phyloP scores from a whole-genome alignment of 2,113 vertebrate species.

The Carassius gibelio region DNA sequence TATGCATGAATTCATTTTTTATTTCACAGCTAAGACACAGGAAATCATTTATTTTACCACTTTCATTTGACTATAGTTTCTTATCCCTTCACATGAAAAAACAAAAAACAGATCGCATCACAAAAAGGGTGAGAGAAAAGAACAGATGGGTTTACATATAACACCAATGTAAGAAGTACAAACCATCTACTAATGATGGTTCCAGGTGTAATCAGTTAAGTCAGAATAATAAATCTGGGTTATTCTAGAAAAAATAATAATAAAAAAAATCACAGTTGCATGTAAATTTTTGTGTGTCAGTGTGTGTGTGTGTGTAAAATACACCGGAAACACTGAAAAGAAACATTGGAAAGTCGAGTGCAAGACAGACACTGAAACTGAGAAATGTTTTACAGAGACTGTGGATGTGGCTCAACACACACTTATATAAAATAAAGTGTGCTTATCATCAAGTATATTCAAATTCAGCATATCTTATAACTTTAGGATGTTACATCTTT shows the following conservation, averaged over 20 bases:
- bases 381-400: slow-evolving; percentile 47
- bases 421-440: slow-evolving; percentile 35
- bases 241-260: neutral
- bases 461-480: neutral
- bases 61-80: slow-evolving; percentile 66
- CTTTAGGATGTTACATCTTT: slow-evolving; percentile 5
- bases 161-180: slow-evolving; percentile 57
- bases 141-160: slow-evolving; percentile 58
- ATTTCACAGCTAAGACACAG: slow-evolving; percentile 77
- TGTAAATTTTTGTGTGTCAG: neutral
- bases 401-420: slow-evolving; percentile 29
- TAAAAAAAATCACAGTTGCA: neutral
- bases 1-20: slow-evolving; percentile 81
- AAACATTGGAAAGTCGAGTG: neutral
- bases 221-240: slow-evolving; percentile 64
- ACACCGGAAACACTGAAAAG: neutral
- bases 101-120: slow-evolving; percentile 74
- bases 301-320: neutral
- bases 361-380: neutral
- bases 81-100: slow-evolving; percentile 77
- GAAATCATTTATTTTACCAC: slow-evolving; percentile 65
- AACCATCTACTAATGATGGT: slow-evolving; percentile 55
- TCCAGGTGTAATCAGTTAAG: slow-evolving; percentile 57
- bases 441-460: neutral
- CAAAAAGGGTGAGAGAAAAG: slow-evolving; percentile 75